Evolutionary conservation across 2,797 vertebrate species (phyloP), one percentile per base, ranked within the genome.

Genomic region (Chloroceryle inda): DNA sequence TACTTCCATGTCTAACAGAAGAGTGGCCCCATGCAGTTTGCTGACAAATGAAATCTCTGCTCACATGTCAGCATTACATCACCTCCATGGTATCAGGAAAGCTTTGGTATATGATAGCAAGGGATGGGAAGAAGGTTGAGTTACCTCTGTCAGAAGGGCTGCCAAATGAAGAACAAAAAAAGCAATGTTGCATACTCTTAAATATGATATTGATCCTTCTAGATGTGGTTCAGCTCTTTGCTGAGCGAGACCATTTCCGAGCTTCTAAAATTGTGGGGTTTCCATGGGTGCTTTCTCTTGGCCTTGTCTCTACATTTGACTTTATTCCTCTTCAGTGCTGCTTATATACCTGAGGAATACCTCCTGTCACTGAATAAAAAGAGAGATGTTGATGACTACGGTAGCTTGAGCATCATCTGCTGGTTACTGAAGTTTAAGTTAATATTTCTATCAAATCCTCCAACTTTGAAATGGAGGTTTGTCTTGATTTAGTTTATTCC

Each of bases 401-500:
- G 42, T 33, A 78, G 37, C 26, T 26, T 44, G 26, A 79, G 16
- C 4, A 8, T 73, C 49, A 33, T 74, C 44, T 29, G 17, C 45
- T 68, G 64, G 23, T 71, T 71, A 76, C 61, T 64, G 20, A 90
- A 71, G 13, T 71, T 77, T 31, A 88, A 75, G 40, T 90, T 89
- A 74, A 29, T 64, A 59, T 91, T 95, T 87, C 71, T 92, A 58
- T 82, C 35, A 94, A 95, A 80, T 62, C 23, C n/a, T 89, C 45
- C 56, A 80, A 77, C 64, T 94, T 10, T 37, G 68, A 91, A 93
- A 82, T 88, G 75, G 85, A 89, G 61, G 56, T 95, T 96, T 92
- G 88, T 74, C 90, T 95, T 96, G 96, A 97, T 95, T 97, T 95
- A 97, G 94, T 94, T 94, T 95, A 88, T 95, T 96, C 88, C 90